Evolutionary conservation across 2,113 vertebrate species (phyloP).

Genomic region (Scytalopus superciliaris): DNA sequence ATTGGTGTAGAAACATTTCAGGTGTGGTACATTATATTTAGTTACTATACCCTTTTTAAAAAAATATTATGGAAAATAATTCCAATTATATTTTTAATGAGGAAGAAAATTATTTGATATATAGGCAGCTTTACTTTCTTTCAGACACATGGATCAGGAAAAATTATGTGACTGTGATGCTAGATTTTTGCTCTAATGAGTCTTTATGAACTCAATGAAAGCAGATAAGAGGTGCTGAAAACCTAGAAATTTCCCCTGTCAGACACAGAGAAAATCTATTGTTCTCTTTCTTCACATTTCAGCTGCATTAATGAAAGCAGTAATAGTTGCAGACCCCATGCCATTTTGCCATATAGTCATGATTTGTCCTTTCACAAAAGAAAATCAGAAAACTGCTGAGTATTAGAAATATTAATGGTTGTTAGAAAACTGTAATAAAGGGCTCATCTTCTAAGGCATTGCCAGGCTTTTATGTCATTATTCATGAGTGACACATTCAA

Average conservation of each 20-base stretch:
- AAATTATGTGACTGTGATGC: not conserved
- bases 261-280: not conserved
- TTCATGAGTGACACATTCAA: slow-evolving; percentile 62
- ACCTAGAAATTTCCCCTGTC: not conserved
- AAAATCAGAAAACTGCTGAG: slow-evolving; percentile 74
- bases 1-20: not conserved
- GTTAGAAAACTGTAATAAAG: slow-evolving; percentile 71
- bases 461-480: slow-evolving; percentile 73
- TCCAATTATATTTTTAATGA: not conserved
- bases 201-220: slow-evolving; percentile 26
- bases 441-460: slow-evolving; percentile 47
- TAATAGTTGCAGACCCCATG: slow-evolving; percentile 50
- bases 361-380: slow-evolving; percentile 69
- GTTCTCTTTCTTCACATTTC: slow-evolving; percentile 37
- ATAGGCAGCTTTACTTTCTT: not conserved
- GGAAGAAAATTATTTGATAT: not conserved
- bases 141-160: not conserved
- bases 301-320: slow-evolving; percentile 51
- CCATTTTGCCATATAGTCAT: slow-evolving; percentile 54
- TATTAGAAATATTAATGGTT: slow-evolving; percentile 71
- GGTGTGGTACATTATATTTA: not conserved
- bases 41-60: not conserved
- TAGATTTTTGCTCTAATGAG: slow-evolving; percentile 11
- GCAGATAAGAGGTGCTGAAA: not conserved
- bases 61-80: not conserved